Base-by-base conservation (phyloP, 2,888 invertebrate species). In the Shargacucullia verbasci region DNA sequence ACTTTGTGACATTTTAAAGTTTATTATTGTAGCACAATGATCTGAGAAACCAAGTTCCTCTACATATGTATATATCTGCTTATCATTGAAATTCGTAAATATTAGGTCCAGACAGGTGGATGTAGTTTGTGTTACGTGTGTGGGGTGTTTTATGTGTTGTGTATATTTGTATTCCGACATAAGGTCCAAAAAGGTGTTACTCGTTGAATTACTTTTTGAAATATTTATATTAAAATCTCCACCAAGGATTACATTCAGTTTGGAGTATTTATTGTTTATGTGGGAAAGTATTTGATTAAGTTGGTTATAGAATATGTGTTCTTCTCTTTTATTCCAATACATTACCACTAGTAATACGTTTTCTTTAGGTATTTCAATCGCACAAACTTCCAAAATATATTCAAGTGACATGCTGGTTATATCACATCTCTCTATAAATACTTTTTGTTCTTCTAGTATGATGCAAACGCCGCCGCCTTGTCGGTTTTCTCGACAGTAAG, bases 21-120 rank as follows among this genome's bases (percentile, higher is more conserved):
- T 5, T 43, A 50, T 35, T 12, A 40, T 33, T 40, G 49, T 40
- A 12, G 20, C 20, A 11, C 38, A 38, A 11, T 49, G 49, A 29
- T 50, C 52, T 10, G 43, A 52, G 11, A 44, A 44, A 10, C 44
- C 52, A 10, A 52, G 38, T 6, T 50, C 50, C 12, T 44, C 38
- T 14, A 50, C 50, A 14, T 6, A 11, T 31, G 43, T 44, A 12
- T 44, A 11, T 52, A 33, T 14, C 10, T 38, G 7, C 20, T 38
- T 20, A 15, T 9, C 35, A 8, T 9, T 35, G 13, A 50, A 35
- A 6, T 50, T 43, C 12, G 41, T 50, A 12, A 49, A 49, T 25
- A 49, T 41, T 13, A 40, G 48, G 13, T 48, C 48, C 33, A 48
- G n/a, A 10, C 39, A 48, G 10, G 48, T 48, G 15, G 48, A 31